phyloP scores from a whole-genome alignment of 2,888 invertebrate genomes.

The Diploptera punctata region DNA sequence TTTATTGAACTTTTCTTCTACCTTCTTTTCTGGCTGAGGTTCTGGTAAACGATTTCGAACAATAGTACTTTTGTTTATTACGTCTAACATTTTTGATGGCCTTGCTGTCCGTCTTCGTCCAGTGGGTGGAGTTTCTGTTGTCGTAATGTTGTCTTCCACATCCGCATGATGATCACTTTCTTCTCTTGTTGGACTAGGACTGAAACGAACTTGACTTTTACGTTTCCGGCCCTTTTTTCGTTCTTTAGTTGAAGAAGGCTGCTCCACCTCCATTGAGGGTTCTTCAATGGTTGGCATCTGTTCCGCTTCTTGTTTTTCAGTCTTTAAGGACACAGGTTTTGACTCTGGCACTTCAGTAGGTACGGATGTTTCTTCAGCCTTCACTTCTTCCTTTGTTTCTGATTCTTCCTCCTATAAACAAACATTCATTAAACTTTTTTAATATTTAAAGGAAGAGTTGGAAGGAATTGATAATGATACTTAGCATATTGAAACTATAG shows the following conservation, averaged over 20 bases:
- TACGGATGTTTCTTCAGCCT: neutral
- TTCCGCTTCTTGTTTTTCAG: neutral
- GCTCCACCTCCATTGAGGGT: neutral
- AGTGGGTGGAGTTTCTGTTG: conserved; percentile 38
- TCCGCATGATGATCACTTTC: conserved; percentile 42
- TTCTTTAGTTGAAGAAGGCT: conserved; percentile 3
- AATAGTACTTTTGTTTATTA: neutral
- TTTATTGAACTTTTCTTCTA: conserved; percentile 9
- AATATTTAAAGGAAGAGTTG: no score
- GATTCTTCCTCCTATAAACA: conserved; percentile 10
- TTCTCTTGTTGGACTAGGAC: conserved; percentile 37
- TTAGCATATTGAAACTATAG: no score
- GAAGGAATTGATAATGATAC: no score
- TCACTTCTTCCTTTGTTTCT: conserved; percentile 1
- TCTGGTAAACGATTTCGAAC: neutral
- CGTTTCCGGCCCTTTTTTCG: conserved; percentile 28
- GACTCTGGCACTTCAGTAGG: neutral
- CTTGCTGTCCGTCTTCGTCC: conserved; percentile 29
- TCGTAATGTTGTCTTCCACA: conserved; percentile 40
- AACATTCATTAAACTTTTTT: no score
- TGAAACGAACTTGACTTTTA: conserved; percentile 37
- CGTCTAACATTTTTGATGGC: conserved; percentile 12
- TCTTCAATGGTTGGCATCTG: neutral
- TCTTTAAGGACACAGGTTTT: neutral
- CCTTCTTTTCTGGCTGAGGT: neutral